Evolutionary conservation across 2,113 vertebrate genomes (phyloP).

Genomic region (Balaenoptera acutorostrata): DNA sequence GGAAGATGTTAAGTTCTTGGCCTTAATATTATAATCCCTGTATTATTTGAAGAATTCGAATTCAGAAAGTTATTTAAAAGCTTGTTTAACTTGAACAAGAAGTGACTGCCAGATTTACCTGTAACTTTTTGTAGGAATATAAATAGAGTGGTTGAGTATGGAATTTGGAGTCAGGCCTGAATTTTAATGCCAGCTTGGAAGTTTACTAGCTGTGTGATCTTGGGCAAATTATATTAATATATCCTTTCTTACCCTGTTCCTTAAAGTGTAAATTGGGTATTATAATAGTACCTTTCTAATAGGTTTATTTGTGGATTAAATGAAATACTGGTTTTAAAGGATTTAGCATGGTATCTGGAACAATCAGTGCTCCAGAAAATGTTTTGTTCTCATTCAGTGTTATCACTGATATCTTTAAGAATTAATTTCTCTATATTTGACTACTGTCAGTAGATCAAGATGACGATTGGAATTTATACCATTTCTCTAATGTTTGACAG

Average conservation of each 20-base stretch:
- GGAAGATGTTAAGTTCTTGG: constrained; percentile 3
- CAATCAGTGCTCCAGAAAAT: not conserved
- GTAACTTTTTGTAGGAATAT: constrained; percentile 27
- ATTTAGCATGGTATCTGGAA: not conserved
- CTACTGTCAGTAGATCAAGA: not conserved
- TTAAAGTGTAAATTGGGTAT: not conserved
- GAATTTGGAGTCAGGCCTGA: not conserved
- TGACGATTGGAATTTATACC: not conserved
- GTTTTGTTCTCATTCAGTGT: not conserved
- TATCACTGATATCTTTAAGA: constrained; percentile 7
- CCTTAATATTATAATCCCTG: not conserved
- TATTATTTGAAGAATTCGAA: constrained; percentile 48
- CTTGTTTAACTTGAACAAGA: constrained; percentile 37
- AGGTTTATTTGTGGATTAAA: not conserved
- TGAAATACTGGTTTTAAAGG: constrained; percentile 22
- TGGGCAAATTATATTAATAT: not conserved
- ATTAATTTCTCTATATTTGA: constrained; percentile 10
- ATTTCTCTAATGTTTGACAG: constrained; percentile 5
- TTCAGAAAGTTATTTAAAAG: constrained; percentile 30
- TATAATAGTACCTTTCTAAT: not conserved
- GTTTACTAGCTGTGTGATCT: constrained; percentile 13
- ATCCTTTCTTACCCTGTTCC: not conserved
- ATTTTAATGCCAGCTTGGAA: constrained; percentile 28
- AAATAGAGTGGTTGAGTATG: not conserved
- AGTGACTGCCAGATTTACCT: not conserved